These are phyloP conservation scores for Andrena bucephala DNA, from an alignment of 2,888 invertebrate species.

Conservation along the genomic window DNA sequence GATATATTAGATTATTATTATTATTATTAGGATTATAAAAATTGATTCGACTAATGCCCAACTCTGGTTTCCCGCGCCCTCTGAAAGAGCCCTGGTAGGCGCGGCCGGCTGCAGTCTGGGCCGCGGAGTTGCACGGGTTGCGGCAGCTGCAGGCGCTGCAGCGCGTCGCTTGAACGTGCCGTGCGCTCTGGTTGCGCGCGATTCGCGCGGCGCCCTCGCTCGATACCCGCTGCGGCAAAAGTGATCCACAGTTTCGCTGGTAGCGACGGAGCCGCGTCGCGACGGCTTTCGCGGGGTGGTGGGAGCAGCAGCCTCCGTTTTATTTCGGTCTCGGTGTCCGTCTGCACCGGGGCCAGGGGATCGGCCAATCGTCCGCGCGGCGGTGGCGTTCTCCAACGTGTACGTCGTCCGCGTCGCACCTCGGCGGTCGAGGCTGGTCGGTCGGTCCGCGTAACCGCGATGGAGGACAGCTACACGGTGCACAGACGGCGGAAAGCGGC, in stretches of 20 bases:
- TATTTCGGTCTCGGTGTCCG: constrained; percentile 79
- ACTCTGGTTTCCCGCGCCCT: no score
- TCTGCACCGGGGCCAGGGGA: constrained; percentile 50
- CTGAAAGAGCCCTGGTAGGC: not conserved
- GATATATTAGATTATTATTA: no score
- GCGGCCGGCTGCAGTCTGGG: constrained; percentile 8
- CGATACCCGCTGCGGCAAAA: constrained; percentile 78
- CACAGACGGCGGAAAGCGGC: constrained; percentile 82
- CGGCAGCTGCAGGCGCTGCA: constrained; percentile 63
- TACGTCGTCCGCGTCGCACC: not conserved
- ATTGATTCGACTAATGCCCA: no score
- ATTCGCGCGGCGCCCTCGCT: constrained; percentile 62
- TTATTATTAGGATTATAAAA: no score
- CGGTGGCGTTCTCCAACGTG: constrained; percentile 36
- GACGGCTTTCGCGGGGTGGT: constrained; percentile 63
- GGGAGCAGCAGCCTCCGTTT: constrained; percentile 80
- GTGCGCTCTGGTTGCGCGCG: constrained; percentile 56
- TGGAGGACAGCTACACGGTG: constrained; percentile 84
- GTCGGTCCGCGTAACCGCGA: constrained; percentile 45
- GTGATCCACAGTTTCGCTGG: constrained; percentile 59
- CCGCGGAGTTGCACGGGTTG: constrained; percentile 59
- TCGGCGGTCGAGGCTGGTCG: not conserved
- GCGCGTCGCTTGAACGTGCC: constrained; percentile 64
- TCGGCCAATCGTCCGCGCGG: constrained; percentile 28
- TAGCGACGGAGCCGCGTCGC: constrained; percentile 43